A percentile compares a stretch with the other conserved stretches of the same genome.
These are phyloP conservation scores for Danaus melanippus DNA, from an alignment of 1,140 invertebrate species.

Conservation along the genomic window DNA sequence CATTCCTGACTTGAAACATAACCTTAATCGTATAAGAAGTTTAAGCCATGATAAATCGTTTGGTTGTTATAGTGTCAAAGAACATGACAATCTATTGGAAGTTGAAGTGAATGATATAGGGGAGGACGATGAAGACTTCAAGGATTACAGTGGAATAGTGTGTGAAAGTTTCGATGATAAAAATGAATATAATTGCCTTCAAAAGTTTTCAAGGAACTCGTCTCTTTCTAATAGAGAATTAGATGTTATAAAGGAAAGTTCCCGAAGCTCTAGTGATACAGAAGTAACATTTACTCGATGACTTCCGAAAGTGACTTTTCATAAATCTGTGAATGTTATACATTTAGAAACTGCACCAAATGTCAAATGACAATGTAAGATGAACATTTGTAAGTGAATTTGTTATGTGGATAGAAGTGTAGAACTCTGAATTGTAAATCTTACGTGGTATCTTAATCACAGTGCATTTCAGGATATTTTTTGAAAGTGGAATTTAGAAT, in stretches of 20 bases:
- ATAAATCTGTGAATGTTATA: slow-evolving; percentile 52
- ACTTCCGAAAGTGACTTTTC: slow-evolving; percentile 60
- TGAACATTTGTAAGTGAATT: too few species aligned
- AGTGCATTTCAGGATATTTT: too few species aligned
- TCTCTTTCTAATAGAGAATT: slow-evolving; percentile 66
- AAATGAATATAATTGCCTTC: slow-evolving; percentile 49
- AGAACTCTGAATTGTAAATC: too few species aligned
- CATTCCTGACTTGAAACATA: slow-evolving; percentile 59
- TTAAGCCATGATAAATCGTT: slow-evolving; percentile 57
- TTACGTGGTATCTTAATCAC: too few species aligned
- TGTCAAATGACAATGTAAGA: too few species aligned
- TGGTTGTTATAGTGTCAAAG: slow-evolving; percentile 40
- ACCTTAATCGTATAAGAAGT: slow-evolving; percentile 65
- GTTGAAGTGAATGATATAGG: slow-evolving; percentile 57
- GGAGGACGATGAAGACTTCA: slow-evolving; percentile 56
- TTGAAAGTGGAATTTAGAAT: too few species aligned
- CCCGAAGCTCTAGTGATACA: slow-evolving; percentile 69
- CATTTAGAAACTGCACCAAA: slow-evolving; percentile 40
- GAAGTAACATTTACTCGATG: slow-evolving; percentile 69
- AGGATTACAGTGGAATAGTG: slow-evolving; percentile 44
- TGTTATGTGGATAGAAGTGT: too few species aligned
- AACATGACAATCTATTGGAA: slow-evolving; percentile 58
- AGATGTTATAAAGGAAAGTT: slow-evolving; percentile 70
- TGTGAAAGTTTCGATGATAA: slow-evolving; percentile 59
- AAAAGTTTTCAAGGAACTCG: slow-evolving; percentile 65